A percentile compares a stretch with the other conserved stretches of the same genome.
These are phyloP conservation scores for Oreochromis tanganicae DNA, from an alignment of 2,113 vertebrate genomes.

Conservation along the genomic window DNA sequence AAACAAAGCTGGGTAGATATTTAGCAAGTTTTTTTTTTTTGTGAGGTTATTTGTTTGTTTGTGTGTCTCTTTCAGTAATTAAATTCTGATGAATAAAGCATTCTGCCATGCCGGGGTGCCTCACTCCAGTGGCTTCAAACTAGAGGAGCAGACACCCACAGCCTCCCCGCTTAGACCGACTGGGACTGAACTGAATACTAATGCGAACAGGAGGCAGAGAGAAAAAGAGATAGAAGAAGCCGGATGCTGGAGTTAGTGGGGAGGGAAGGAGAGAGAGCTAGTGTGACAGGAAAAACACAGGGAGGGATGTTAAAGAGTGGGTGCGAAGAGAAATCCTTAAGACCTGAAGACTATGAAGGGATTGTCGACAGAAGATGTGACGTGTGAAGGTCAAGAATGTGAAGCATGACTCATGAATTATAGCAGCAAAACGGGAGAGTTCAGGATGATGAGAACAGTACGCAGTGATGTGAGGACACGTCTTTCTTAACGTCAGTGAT, in stretches of 20 bases:
- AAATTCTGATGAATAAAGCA: conserved; percentile 50
- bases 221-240: not conserved
- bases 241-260: not conserved
- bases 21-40: not conserved
- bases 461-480: not conserved
- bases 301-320: not conserved
- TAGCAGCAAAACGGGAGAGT: not conserved
- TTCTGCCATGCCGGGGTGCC: conserved; percentile 9
- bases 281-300: conserved; percentile 7
- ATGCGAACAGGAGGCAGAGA: conserved; percentile 39
- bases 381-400: not conserved
- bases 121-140: conserved; percentile 44
- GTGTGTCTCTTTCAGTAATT: conserved; percentile 27
- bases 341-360: not conserved
- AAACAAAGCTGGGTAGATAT: not conserved
- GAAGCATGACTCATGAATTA: conserved; percentile 1
- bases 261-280: not conserved
- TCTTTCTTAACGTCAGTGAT: not conserved
- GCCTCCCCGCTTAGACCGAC: conserved; percentile 40
- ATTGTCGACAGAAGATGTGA: not conserved
- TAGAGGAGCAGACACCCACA: conserved; percentile 49
- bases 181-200: conserved; percentile 66
- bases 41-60: not conserved
- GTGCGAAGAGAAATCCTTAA: not conserved
- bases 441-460: not conserved